phyloP scores from a whole-genome alignment of 1,140 invertebrate genomes.

The Fopius arisanus region DNA sequence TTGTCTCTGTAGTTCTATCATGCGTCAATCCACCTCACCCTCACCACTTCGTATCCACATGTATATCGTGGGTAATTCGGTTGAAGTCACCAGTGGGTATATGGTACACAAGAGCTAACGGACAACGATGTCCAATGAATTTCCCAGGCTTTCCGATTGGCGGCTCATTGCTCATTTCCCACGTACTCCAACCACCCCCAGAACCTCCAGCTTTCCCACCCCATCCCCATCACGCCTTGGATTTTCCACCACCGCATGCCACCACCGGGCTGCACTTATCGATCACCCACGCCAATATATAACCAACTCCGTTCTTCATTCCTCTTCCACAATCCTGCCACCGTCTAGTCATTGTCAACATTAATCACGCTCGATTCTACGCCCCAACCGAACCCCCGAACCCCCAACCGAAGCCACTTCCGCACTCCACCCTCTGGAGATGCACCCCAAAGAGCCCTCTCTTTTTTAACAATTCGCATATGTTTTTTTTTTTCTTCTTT shows the following conservation, averaged over 20 bases:
- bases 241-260: background rate
- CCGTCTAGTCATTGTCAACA: constrained; percentile 37
- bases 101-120: background rate
- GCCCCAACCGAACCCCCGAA: background rate
- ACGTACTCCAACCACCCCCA: background rate
- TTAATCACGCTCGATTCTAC: constrained; percentile 36
- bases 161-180: constrained; percentile 36
- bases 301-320: background rate
- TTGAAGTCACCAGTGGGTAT: constrained; percentile 4
- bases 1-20: background rate
- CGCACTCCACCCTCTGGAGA: background rate
- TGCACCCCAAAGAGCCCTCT: background rate
- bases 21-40: background rate
- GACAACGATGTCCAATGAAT: constrained; percentile 33
- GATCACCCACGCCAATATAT: background rate
- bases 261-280: background rate
- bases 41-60: background rate
- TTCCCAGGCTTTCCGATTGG: constrained; percentile 33
- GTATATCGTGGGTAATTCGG: background rate
- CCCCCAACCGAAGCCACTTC: constrained; percentile 19
- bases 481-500: background rate
- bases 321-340: constrained; percentile 17
- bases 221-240: background rate
- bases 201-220: background rate
- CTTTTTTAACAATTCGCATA: background rate